A percentile compares a stretch with the other conserved stretches of the same genome.
Evolutionary conservation across 2,888 invertebrate species (phyloP).

Genomic region (Platerodrilus igneus): DNA sequence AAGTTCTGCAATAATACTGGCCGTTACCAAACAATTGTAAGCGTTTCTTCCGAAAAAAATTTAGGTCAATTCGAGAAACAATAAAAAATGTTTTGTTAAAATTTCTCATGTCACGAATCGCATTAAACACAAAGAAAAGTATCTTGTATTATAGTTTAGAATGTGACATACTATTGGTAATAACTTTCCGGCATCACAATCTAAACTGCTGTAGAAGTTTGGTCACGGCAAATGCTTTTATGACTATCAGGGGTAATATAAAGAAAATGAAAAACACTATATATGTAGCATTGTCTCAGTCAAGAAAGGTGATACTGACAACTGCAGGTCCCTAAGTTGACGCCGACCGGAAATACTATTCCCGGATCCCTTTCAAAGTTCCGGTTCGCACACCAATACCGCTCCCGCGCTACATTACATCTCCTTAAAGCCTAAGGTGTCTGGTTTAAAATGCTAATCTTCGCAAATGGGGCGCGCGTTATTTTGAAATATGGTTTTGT

Average conservation of each 20-base stretch:
- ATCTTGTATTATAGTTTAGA: too few relatives aligned
- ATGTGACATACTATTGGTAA: slow-evolving; percentile 41
- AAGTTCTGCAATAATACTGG: too few relatives aligned
- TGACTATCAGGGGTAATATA: slow-evolving; percentile 80
- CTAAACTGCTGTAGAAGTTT: slow-evolving; percentile 56
- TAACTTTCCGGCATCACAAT: slow-evolving; percentile 45
- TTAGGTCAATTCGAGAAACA: too few relatives aligned
- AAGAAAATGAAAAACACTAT: slow-evolving; percentile 79
- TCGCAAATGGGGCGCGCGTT: slow-evolving; percentile 50
- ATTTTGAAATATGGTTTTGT: slow-evolving; percentile 51
- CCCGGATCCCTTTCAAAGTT: slow-evolving; percentile 35
- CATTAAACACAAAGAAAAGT: too few relatives aligned
- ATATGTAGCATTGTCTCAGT: slow-evolving; percentile 47
- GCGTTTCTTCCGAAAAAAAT: too few relatives aligned
- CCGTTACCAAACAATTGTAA: too few relatives aligned
- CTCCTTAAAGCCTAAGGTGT: slow-evolving; percentile 49
- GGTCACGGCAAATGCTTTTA: slow-evolving; percentile 87
- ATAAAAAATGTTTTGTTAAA: too few relatives aligned
- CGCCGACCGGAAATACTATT: slow-evolving; percentile 40
- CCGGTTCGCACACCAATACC: slow-evolving; percentile 36
- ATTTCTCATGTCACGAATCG: too few relatives aligned
- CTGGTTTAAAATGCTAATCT: slow-evolving; percentile 52
- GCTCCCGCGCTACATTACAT: slow-evolving; percentile 41
- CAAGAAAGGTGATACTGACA: slow-evolving; percentile 47
- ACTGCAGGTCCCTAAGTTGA: slow-evolving; percentile 41